Conservation (phyloP, 2,113 vertebrate genomes). For the Ptilorrhoa leucosticta region DNA sequence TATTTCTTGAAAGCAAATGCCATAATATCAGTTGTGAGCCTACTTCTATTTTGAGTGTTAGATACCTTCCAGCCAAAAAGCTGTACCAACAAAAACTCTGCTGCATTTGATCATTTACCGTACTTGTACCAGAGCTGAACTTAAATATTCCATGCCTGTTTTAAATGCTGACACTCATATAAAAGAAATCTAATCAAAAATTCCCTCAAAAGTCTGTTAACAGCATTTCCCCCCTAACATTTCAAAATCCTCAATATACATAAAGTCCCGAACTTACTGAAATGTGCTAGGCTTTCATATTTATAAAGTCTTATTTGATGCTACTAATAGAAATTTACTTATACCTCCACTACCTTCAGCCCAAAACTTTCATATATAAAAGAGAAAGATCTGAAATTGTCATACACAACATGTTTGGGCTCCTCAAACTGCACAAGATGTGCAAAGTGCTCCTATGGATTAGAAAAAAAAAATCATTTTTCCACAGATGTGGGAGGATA, state of each 20-base stretch:
- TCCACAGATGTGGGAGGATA: neutral
- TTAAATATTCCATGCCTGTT: slow-evolving; percentile 29
- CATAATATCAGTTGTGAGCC: slow-evolving; percentile 64
- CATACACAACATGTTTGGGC: neutral
- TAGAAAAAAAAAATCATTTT: neutral
- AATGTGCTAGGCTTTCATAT: neutral
- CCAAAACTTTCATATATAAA: neutral
- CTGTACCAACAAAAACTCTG: slow-evolving; percentile 61
- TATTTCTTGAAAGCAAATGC: slow-evolving; percentile 49
- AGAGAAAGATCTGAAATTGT: neutral
- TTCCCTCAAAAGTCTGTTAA: neutral
- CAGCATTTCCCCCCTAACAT: neutral
- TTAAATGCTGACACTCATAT: neutral
- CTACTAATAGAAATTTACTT: neutral
- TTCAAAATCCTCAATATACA: neutral
- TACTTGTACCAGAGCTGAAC: slow-evolving; percentile 26
- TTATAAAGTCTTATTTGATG: neutral
- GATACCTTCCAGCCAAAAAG: slow-evolving; percentile 63
- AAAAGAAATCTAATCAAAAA: slow-evolving; percentile 13
- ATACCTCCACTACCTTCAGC: neutral
- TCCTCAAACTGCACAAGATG: neutral
- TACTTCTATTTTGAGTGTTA: slow-evolving; percentile 59
- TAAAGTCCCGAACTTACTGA: neutral
- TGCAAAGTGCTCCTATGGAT: neutral
- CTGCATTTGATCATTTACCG: slow-evolving; percentile 51